These are phyloP conservation scores for Paracanthobrama guichenoti DNA, from an alignment of 2,113 vertebrate species.

Conservation along the genomic window DNA sequence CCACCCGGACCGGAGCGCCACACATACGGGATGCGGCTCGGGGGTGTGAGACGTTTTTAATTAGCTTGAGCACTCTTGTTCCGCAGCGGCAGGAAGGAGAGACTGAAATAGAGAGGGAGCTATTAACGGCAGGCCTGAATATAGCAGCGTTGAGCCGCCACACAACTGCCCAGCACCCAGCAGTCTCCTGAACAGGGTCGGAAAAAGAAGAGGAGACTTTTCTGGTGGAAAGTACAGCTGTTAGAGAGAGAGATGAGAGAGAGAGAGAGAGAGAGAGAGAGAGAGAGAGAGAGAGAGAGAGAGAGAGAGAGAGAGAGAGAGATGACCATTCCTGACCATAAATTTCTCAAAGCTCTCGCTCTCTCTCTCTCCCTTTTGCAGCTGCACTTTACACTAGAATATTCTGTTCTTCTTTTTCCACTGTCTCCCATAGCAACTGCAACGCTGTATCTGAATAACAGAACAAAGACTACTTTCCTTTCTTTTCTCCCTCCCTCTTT, in stretches of 20 bases:
- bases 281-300: not conserved
- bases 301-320: conserved; percentile 6
- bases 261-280: not conserved
- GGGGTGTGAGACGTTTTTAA: conserved; percentile 26
- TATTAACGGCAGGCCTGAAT: conserved; percentile 34
- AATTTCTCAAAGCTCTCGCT: not conserved
- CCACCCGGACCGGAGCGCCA: conserved; percentile 25
- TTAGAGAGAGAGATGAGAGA: conserved; percentile 9
- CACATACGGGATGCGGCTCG: conserved; percentile 12
- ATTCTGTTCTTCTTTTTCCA: conserved; percentile 36
- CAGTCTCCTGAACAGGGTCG: conserved; percentile 19
- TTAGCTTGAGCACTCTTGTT: conserved; percentile 29
- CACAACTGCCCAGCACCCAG: conserved; percentile 30
- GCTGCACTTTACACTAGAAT: conserved; percentile 29
- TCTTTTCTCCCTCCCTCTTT: not conserved
- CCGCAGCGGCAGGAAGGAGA: conserved; percentile 38
- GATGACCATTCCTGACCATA: not conserved
- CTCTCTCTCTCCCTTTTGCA: not conserved
- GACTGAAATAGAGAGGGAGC: conserved; percentile 42
- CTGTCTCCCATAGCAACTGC: conserved; percentile 37
- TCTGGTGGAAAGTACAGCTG: conserved; percentile 31
- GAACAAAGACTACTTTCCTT: conserved; percentile 31
- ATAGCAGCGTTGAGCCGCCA: conserved; percentile 27
- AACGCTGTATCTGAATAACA: conserved; percentile 34
- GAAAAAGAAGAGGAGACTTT: conserved; percentile 17